A percentile compares a stretch with the other conserved stretches of the same genome.
These are phyloP conservation scores for Phoxinus dragarum DNA, from an alignment of 2,797 vertebrate species.

Conservation along the genomic window DNA sequence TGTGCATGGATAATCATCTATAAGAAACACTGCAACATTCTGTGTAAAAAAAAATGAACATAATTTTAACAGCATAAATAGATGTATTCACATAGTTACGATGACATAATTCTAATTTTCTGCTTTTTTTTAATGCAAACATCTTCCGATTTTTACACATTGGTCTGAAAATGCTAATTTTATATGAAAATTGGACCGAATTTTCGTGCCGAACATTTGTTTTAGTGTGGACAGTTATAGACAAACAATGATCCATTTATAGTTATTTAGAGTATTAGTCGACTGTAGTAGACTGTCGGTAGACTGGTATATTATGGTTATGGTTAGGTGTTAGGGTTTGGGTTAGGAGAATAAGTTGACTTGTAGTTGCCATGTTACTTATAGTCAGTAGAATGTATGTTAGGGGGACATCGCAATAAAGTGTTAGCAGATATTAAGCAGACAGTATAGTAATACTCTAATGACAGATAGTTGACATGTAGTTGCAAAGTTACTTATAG, in stretches of 20 bases:
- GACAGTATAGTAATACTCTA: too few species aligned
- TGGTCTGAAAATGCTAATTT: background rate
- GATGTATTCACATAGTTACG: background rate
- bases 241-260: conserved; percentile 48
- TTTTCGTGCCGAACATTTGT: background rate
- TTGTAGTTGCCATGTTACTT: too few species aligned
- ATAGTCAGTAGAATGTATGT: too few species aligned
- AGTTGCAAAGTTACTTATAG: too few species aligned
- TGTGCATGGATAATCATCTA: too few species aligned
- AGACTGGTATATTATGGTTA: too few species aligned
- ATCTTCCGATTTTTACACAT: background rate
- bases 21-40: background rate
- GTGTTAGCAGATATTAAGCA: too few species aligned
- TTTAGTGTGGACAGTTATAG: conserved; percentile 22
- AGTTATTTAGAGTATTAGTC: conserved; percentile 35
- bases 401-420: too few species aligned
- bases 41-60: background rate
- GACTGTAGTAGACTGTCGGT: too few species aligned
- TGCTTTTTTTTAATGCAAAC: background rate
- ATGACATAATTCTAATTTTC: background rate
- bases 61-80: background rate
- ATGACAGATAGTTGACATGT: too few species aligned
- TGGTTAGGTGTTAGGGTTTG: too few species aligned
- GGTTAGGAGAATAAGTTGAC: too few species aligned
- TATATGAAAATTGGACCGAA: background rate